These are phyloP conservation scores for Microhierax caerulescens DNA, from an alignment of 2,797 vertebrate genomes.

Conservation along the genomic window DNA sequence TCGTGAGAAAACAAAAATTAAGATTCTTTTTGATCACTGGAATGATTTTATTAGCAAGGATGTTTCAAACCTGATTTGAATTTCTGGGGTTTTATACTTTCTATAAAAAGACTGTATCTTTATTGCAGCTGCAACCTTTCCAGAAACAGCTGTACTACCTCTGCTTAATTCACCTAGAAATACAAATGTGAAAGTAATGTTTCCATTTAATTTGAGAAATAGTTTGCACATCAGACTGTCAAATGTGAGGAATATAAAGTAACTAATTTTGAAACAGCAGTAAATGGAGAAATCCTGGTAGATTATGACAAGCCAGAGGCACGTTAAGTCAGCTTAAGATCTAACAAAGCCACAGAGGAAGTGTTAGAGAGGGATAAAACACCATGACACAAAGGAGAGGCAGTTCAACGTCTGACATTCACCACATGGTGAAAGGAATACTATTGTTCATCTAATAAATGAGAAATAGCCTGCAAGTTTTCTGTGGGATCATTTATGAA, in stretches of 20 bases:
- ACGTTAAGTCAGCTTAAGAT: neutral
- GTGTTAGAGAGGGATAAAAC: neutral
- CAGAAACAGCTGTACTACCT: constrained; percentile 14
- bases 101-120: constrained; percentile 34
- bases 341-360: neutral
- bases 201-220: neutral
- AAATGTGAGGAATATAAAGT: neutral
- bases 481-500: neutral
- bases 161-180: constrained; percentile 16
- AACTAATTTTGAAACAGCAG: neutral
- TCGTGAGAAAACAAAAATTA: neutral
- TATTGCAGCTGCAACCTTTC: constrained; percentile 20
- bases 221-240: neutral
- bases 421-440: neutral
- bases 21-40: neutral
- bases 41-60: neutral
- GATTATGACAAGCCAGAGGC: neutral
- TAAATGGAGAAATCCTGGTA: neutral
- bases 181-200: constrained; percentile 17
- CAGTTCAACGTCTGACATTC: neutral
- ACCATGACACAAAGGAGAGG: neutral
- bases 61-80: constrained; percentile 9
- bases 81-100: neutral
- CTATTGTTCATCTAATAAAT: neutral
- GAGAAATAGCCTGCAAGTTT: neutral